These are phyloP conservation scores for Siphamia tubifer DNA, from an alignment of 2,113 vertebrate species.

Conservation along the genomic window DNA sequence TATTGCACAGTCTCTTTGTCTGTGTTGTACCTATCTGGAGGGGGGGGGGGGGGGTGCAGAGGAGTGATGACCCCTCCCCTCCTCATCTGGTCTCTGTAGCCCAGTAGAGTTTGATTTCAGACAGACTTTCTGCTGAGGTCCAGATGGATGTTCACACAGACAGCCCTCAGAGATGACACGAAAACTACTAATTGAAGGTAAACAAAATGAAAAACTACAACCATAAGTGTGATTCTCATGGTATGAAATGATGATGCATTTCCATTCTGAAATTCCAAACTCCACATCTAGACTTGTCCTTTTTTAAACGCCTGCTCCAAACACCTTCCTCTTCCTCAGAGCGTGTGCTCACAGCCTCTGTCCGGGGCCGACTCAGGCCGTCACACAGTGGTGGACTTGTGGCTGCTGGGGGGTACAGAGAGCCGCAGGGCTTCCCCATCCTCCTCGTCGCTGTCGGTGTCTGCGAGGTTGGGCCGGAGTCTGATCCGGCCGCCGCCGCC, in stretches of 20 bases:
- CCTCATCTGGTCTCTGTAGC: not conserved
- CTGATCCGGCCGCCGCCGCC: constrained; percentile 71
- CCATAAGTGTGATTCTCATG: constrained; percentile 20
- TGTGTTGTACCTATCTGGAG: constrained; percentile 45
- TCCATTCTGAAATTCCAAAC: constrained; percentile 23
- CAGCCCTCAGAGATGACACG: not conserved
- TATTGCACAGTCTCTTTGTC: constrained; percentile 84
- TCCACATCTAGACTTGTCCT: not conserved
- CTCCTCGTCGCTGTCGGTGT: constrained; percentile 87
- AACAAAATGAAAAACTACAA: constrained; percentile 17
- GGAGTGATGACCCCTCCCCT: not conserved
- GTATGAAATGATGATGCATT: constrained; percentile 52
- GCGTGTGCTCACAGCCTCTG: not conserved
- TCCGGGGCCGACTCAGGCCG: not conserved
- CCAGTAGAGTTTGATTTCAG: constrained; percentile 17
- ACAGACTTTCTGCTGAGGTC: constrained; percentile 1
- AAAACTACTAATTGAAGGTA: not conserved
- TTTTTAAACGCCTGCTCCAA: constrained; percentile 9
- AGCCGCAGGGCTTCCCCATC: constrained; percentile 71
- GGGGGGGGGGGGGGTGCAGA: not conserved
- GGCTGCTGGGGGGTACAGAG: constrained; percentile 60
- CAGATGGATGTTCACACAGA: not conserved
- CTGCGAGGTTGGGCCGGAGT: constrained; percentile 80
- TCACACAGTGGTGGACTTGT: constrained; percentile 92
- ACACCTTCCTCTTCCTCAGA: not conserved